Conservation (phyloP, 2,888 invertebrate genomes). For the Apodemia mormo region DNA sequence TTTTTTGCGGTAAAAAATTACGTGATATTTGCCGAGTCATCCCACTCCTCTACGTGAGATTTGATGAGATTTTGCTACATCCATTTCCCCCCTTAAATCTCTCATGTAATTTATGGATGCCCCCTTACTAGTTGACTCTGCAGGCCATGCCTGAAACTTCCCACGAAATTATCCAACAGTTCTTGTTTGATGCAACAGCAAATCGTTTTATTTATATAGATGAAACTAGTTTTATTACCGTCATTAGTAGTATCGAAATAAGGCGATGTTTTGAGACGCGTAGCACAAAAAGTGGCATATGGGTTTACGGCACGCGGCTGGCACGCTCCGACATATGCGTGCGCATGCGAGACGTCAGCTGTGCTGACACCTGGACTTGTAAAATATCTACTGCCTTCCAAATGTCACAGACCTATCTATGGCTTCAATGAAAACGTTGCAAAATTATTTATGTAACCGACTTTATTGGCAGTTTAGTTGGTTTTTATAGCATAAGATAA, state of each 20-base stretch:
- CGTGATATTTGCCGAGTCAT: too few species aligned
- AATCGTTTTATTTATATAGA: background rate
- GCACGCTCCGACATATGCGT: conserved; percentile 58
- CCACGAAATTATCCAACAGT: too few species aligned
- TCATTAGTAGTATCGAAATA: background rate
- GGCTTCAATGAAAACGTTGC: conserved; percentile 48
- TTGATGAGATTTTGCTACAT: too few species aligned
- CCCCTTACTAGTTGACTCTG: too few species aligned
- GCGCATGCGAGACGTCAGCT: conserved; percentile 53
- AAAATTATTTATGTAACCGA: background rate
- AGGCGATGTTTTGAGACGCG: background rate
- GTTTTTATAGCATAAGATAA: too few species aligned
- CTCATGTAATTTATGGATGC: too few species aligned
- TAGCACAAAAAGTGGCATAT: conserved; percentile 35
- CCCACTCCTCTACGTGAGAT: too few species aligned
- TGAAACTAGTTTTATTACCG: background rate
- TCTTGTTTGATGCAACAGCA: background rate
- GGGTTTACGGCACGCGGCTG: conserved; percentile 60
- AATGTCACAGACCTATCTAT: conserved; percentile 47
- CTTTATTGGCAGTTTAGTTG: background rate
- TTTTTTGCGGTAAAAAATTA: too few species aligned
- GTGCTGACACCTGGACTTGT: conserved; percentile 58
- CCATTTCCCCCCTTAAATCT: too few species aligned
- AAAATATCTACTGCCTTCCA: conserved; percentile 37
- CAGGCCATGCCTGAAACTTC: too few species aligned